A percentile compares a stretch with the other conserved stretches of the same genome.
These are phyloP conservation scores for Nomada ruficornis DNA, from an alignment of 2,888 invertebrate species.

Conservation along the genomic window DNA sequence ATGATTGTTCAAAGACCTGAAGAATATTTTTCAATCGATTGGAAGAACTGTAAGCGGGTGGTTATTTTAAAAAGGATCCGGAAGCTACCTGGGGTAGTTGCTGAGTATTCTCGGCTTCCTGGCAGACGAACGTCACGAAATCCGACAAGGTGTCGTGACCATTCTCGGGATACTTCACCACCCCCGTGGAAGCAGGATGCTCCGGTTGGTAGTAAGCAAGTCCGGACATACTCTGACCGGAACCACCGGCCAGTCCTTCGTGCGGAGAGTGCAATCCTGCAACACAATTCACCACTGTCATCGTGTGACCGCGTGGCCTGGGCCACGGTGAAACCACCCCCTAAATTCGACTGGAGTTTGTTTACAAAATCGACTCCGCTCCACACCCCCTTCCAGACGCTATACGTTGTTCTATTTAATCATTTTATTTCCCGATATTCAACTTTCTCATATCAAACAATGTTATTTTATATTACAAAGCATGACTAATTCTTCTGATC, in stretches of 20 bases:
- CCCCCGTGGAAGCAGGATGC: constrained; percentile 83
- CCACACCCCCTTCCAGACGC: not conserved
- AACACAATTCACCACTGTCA: constrained; percentile 74
- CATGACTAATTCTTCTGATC: too few relatives aligned
- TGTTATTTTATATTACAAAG: too few relatives aligned
- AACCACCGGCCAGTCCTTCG: constrained; percentile 85
- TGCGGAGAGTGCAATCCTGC: constrained; percentile 85
- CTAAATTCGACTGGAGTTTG: constrained; percentile 54
- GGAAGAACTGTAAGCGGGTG: constrained; percentile 37
- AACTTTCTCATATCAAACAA: not conserved
- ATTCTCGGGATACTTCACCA: constrained; percentile 92
- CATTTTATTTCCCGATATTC: not conserved
- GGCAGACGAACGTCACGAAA: constrained; percentile 98
- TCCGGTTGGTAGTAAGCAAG: constrained; percentile 86
- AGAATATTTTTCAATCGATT: not conserved
- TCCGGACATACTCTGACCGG: constrained; percentile 85
- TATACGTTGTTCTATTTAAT: not conserved
- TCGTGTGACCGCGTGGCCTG: constrained; percentile 31
- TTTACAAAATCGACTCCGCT: constrained; percentile 21
- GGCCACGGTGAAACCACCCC: constrained; percentile 75
- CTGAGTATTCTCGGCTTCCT: constrained; percentile 93
- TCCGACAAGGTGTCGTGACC: constrained; percentile 97
- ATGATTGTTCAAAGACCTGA: not conserved
- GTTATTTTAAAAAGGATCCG: constrained; percentile 56
- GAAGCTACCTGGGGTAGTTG: constrained; percentile 90